A percentile compares a stretch with the other conserved stretches of the same genome.
Evolutionary conservation across 2,113 vertebrate species (phyloP).

Genomic region (Sebastes schlegelii): DNA sequence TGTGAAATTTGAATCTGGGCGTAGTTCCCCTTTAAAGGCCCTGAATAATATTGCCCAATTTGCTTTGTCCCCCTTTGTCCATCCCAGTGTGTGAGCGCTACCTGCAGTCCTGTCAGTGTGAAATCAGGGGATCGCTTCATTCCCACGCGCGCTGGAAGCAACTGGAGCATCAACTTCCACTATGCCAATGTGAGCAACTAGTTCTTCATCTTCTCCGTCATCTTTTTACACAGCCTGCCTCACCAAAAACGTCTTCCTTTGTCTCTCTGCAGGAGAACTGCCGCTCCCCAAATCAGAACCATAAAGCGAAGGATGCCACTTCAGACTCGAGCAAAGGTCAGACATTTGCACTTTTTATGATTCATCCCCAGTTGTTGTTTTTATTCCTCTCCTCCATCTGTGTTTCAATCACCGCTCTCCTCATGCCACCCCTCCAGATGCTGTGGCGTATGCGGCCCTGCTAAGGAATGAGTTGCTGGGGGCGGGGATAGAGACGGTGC

Average conservation of each 20-base stretch:
- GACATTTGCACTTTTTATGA: background rate
- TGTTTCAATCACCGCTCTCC: background rate
- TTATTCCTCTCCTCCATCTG: background rate
- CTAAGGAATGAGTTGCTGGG: constrained; percentile 87
- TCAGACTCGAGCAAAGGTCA: constrained; percentile 87
- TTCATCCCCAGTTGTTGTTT: background rate
- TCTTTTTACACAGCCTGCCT: too few species aligned
- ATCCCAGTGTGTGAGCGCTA: constrained; percentile 75
- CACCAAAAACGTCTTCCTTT: background rate
- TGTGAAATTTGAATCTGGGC: too few species aligned
- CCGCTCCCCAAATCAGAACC: constrained; percentile 84
- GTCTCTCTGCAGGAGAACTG: constrained; percentile 83
- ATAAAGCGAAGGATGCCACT: constrained; percentile 83
- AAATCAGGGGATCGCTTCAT: constrained; percentile 87
- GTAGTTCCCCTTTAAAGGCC: background rate
- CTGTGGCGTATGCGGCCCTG: constrained; percentile 85
- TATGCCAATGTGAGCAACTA: constrained; percentile 81
- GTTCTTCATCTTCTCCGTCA: too few species aligned
- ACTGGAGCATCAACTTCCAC: constrained; percentile 89
- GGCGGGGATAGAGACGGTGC: constrained; percentile 83
- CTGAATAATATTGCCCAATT: background rate
- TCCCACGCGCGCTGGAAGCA: constrained; percentile 86
- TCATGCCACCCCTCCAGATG: constrained; percentile 68
- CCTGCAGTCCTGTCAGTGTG: constrained; percentile 81
- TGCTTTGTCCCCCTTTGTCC: background rate